Base-by-base conservation (phyloP, 2,888 invertebrate genomes). In the Hydriomena furcata region DNA sequence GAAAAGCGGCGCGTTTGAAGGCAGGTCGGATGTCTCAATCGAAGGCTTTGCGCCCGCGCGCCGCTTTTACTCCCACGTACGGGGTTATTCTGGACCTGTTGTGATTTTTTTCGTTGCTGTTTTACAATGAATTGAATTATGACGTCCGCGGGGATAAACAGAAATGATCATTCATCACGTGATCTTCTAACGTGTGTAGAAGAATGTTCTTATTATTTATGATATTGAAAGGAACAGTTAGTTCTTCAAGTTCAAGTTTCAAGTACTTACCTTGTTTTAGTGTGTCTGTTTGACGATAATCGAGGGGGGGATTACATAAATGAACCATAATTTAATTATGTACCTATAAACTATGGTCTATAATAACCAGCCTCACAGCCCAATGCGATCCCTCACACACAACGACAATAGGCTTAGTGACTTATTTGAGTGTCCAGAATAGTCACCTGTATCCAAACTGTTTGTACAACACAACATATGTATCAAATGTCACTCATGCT, bases 11-110 rank as follows among this genome's bases (percentile, higher is more conserved):
- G 47, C 79, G 78, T 89, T 88, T 89, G 89, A 89, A 73, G 72
- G 63, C 78, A 79, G 79, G 76, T 89, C 87, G 82, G 84, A 87
- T 89, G 84, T 83, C 87, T 87, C 85, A 83, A 87, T 89, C 85
- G 82, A 72, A 79, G 77, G 79, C 82, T 84, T 82, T 74, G 76
- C 81, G 79, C 77, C 73, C 74, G 76, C 77, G 76, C 74, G 76
- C 74, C 70, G 73, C 47, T 34, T 49, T 51, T 61, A 60, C 71
- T 72, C 81, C 76, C 77, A 80, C 82, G 71, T 73, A 69, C 70
- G 57, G 69, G 65, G 64, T 54, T 69, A 71, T 71, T 75, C 71
- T 71, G 73, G 61, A 65, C 69, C 67, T 41, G 43, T 50, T 42
- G 50, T 36, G 45, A 34, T 38, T 52, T 56, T 57, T 61, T 55